phyloP scores from a whole-genome alignment of 2,888 invertebrate genomes.

The Actias luna region DNA sequence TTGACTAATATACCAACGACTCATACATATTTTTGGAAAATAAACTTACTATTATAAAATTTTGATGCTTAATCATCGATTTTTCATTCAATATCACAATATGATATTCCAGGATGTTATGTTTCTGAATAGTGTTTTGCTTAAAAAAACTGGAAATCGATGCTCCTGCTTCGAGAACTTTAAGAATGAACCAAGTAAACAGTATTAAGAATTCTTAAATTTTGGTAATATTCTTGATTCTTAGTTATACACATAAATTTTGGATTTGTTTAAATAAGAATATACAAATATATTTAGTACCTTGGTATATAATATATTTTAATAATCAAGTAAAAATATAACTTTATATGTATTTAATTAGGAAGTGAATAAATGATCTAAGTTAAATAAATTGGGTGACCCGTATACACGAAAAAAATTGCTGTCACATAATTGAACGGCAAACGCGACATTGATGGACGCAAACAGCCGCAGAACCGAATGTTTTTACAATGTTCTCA shows the following conservation, averaged over 20 bases:
- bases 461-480: conserved; percentile 8
- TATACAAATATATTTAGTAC: too few species aligned
- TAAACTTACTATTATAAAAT: neutral
- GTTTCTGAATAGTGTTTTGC: neutral
- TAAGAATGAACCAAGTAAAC: neutral
- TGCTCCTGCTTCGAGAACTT: neutral
- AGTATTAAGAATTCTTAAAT: too few species aligned
- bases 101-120: neutral
- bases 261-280: too few species aligned
- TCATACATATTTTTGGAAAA: neutral
- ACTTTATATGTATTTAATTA: neutral
- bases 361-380: conserved; percentile 6
- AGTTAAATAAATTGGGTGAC: conserved; percentile 10
- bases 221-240: too few species aligned
- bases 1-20: conserved; percentile 1
- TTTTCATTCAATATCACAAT: neutral
- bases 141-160: neutral
- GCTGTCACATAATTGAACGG: conserved; percentile 2
- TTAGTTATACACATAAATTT: too few species aligned
- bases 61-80: neutral
- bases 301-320: too few species aligned
- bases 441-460: conserved; percentile 7
- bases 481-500: conserved; percentile 10
- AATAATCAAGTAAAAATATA: neutral
- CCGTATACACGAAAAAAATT: neutral